Evolutionary conservation across 1,140 invertebrate genomes (phyloP), one percentile per base, ranked within the genome.

Genomic region (Pygmarrhopalites habei): DNA sequence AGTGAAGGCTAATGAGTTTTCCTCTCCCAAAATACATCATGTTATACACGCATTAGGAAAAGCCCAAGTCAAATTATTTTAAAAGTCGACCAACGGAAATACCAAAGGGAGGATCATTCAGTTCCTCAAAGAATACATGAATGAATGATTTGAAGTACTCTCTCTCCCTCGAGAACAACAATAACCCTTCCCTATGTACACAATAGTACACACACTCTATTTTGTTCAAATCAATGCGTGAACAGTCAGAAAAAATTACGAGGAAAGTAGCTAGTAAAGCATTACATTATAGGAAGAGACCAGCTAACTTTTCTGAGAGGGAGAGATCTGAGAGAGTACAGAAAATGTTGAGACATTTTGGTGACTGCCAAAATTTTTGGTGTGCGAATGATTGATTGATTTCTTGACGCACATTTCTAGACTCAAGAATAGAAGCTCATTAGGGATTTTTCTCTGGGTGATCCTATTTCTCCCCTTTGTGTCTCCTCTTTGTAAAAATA

Each of bases 341-440:
- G n/a, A 12, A 12, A 12, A 12, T 41, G 39, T 41, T 41, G n/a
- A 41, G n/a, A 41, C 12, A n/a, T 12, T 12, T 41, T 12, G n/a
- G 12, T 12, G 39, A 12, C n/a, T 12, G 12, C 39, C 12, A 41
- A 41, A n/a, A 41, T 12, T 41, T 12, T 12, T 12, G 12, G n/a
- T 12, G n/a, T 12, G 39, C 12, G 39, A 41, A 41, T 41, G 39
- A 41, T 41, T 41, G 39, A 41, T 41, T 41, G 39, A 41, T 41
- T 41, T 41, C 39, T 41, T 41, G 39, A n/a, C n/a, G n/a, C n/a
- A 41, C 39, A 41, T 12, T 41, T 41, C 12, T 41, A 41, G 12
- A 41, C 39, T 41, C n/a, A n/a, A n/a, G 39, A 41, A 41, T 41
- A 41, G 39, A 41, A 41, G n/a, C 39, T 41, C 39, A 41, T 41